Percentiles rank a stretch among this genome's conserved stretches.
Evolutionary conservation across 1,140 invertebrate genomes (phyloP).

Genomic region (Hetaerina americana): DNA sequence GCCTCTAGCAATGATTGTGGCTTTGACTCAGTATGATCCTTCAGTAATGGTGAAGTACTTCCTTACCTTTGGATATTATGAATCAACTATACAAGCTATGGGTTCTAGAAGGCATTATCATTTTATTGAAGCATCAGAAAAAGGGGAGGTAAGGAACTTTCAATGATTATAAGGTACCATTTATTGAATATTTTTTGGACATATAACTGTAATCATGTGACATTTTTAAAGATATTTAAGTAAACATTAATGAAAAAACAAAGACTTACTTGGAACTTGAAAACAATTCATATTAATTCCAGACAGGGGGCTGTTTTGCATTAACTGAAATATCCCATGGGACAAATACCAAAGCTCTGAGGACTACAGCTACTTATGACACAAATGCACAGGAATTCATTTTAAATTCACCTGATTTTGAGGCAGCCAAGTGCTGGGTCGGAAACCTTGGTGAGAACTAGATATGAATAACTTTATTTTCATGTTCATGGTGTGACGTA

Average conservation of each 20-base stretch:
- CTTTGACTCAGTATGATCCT: constrained; percentile 56
- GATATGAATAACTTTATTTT: neutral
- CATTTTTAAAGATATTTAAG: neutral
- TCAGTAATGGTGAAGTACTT: constrained; percentile 47
- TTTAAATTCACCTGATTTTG: constrained; percentile 82
- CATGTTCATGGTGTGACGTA: neutral
- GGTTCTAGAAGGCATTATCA: constrained; percentile 45
- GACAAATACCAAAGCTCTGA: constrained; percentile 80
- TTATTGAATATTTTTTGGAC: neutral
- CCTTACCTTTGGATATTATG: constrained; percentile 42
- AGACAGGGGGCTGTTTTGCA: constrained; percentile 69
- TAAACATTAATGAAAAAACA: too few species aligned
- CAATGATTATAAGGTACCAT: constrained; percentile 11
- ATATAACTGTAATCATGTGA: neutral
- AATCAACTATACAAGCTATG: constrained; percentile 35
- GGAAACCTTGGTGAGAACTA: constrained; percentile 64
- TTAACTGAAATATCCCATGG: constrained; percentile 90
- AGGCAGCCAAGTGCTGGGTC: constrained; percentile 91
- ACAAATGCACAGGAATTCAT: constrained; percentile 63
- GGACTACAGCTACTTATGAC: constrained; percentile 83
- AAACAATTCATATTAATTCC: constrained; percentile 13
- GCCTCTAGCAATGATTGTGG: constrained; percentile 29
- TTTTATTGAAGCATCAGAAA: constrained; percentile 41
- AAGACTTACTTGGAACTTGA: too few species aligned
- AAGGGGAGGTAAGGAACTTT: constrained; percentile 33